Base-by-base conservation (phyloP, 2,797 vertebrate genomes). In the Telmatherina bonti region DNA sequence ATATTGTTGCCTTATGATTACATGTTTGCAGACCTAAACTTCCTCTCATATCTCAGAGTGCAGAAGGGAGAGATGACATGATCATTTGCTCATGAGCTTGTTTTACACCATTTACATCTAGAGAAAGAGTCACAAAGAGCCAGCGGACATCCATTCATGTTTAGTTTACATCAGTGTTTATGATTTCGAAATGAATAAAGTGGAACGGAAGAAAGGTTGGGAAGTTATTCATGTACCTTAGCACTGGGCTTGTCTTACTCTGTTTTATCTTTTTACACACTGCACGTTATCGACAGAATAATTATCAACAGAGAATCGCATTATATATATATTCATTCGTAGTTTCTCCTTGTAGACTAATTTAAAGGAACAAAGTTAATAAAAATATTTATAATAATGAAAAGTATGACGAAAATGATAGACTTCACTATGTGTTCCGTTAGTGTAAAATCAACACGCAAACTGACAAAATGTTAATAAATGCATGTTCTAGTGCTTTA, bases 1-100 rank as follows among this genome's bases (percentile, higher is more conserved):
- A n/a, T 16, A 3, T 9, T 69, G 41, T 72, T 33, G 43, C 47
- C 35, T 29, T 22, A 61, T 31, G 47, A 68, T 78, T 36, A 76
- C 72, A 67, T 6, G 35, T 30, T 3, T 62, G 36, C 51, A 66
- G 22, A 52, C 13, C 27, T 30, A 45, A 55, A 31, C 43, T 62
- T 55, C 1, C 51, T 61, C 51, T 67, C 24, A 24, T 41, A 51
- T 60, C 31, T 55, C 12, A 22, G 2, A 11, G 26, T 9, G 29
- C 60, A 52, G n/a, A 3, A 26, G 15, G n/a, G 29, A 51, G n/a
- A 55, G 58, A 38, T 24, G 43, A 64, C 15, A 58, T 22, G 2
- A 26, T 9, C 3, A 60, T 51, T 51, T 36, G 51, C 35, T 59
- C 0, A 26, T 51, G 52, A n/a, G 20, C 43, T 45, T 8, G 51